These are phyloP conservation scores for Eumeta japonica DNA, from an alignment of 1,140 invertebrate genomes.

Conservation along the genomic window DNA sequence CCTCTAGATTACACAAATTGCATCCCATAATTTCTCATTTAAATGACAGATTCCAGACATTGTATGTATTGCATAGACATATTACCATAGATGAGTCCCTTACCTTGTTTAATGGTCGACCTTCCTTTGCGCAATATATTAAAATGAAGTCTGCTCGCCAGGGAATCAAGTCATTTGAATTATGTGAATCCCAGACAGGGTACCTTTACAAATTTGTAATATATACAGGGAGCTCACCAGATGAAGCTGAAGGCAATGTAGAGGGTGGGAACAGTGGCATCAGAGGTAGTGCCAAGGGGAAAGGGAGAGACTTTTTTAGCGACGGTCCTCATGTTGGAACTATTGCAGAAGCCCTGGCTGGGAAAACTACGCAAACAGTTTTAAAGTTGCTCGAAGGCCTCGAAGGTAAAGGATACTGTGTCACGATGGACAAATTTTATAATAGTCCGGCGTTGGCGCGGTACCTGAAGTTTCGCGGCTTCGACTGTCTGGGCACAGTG, in stretches of 20 bases:
- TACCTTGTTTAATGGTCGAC: slow-evolving; percentile 12
- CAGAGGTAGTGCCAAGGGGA: slow-evolving; percentile 7
- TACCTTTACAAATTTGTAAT: too few species aligned
- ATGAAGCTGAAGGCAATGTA: too few species aligned
- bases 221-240: too few species aligned
- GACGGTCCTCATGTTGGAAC: slow-evolving; percentile 26
- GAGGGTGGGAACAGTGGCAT: slow-evolving; percentile 9
- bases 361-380: too few species aligned
- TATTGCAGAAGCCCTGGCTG: slow-evolving; percentile 10
- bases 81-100: slow-evolving; percentile 11
- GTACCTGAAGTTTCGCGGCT: slow-evolving; percentile 6
- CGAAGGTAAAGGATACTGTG: slow-evolving; percentile 10
- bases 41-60: slow-evolving; percentile 6
- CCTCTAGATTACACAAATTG: slow-evolving; percentile 7
- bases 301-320: slow-evolving; percentile 20
- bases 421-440: too few species aligned
- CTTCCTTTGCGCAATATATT: too few species aligned
- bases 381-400: slow-evolving; percentile 15
- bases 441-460: too few species aligned
- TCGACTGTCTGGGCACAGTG: too few species aligned
- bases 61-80: slow-evolving; percentile 6
- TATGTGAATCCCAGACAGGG: too few species aligned
- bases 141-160: slow-evolving; percentile 10
- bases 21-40: slow-evolving; percentile 8
- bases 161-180: too few species aligned